Evolutionary conservation across 2,888 invertebrate genomes (phyloP), one percentile per base, ranked within the genome.

Genomic region (Plagodis pulveraria): DNA sequence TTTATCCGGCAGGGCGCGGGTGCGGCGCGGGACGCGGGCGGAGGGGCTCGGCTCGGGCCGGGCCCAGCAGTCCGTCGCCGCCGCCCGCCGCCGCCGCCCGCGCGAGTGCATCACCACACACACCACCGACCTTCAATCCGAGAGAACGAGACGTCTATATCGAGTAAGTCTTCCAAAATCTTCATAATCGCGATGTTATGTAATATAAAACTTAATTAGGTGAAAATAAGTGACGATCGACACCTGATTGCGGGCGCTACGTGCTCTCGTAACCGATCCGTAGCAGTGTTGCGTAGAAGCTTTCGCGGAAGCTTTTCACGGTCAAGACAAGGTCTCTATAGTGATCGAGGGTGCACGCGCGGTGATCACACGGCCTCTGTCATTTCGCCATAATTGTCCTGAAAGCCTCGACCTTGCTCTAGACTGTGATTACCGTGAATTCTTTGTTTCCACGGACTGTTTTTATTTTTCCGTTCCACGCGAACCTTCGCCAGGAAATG

Each of bases 101-200:
- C 89, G 87, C 83, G 86, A 84, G 86, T 87, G 87, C 77, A 76
- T 76, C 77, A 73, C 76, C 76, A 74, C 76, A 68, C 82, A 78
- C 82, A 78, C 84, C 89, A 79, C 85, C 91, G 91, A 91, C 91
- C 91, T 91, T 90, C 91, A 89, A 83, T 84, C 83, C 84, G 85
- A 83, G 81, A 80, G 90, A 90, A 87, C 88, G 87, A 89, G 88
- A 89, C 87, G 77, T 87, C 87, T 84, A 86, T 88, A 89, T 81
- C 86, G 86, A 89, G 91, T 91, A 81, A 78, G 90, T 78, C 74
- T 56, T 55, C 56, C 48, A 54, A 53, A 62, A 51, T 58, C 59
- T 52, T 44, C 62, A 46, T 62, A 64, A 55, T 58, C 45, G 8
- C 33, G 11, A 60, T 34, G 65, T 67, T 48, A 60, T 58, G 54